A percentile compares a stretch with the other conserved stretches of the same genome.
Evolutionary conservation across 2,888 invertebrate species (phyloP).

Genomic region (Bombyx huttoni): DNA sequence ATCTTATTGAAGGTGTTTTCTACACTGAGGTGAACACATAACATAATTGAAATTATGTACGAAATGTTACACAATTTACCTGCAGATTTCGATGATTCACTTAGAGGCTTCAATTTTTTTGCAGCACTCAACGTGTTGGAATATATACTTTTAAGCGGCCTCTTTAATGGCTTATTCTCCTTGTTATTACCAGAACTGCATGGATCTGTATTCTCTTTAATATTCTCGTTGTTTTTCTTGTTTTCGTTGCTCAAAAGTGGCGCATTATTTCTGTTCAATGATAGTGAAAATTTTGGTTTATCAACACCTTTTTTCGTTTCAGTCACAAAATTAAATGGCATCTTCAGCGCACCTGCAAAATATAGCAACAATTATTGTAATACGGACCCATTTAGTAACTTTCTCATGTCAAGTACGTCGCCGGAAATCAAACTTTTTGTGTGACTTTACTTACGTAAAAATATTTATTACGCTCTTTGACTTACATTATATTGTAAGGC

Average conservation of each 20-base stretch:
- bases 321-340: slow-evolving; percentile 63
- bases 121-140: slow-evolving; percentile 52
- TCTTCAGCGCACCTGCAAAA: slow-evolving; percentile 67
- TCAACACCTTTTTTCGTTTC: slow-evolving; percentile 59
- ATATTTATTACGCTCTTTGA: slow-evolving; percentile 47
- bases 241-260: slow-evolving; percentile 44
- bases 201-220: slow-evolving; percentile 29
- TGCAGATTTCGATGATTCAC: slow-evolving; percentile 33
- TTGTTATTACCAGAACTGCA: slow-evolving; percentile 28
- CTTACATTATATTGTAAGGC: slow-evolving; percentile 63
- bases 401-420: slow-evolving; percentile 53
- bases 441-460: slow-evolving; percentile 43
- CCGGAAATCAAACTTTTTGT: slow-evolving; percentile 14
- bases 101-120: slow-evolving; percentile 52
- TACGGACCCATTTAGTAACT: slow-evolving; percentile 31
- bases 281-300: slow-evolving; percentile 54
- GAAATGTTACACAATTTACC: slow-evolving; percentile 19
- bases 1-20: not conserved
- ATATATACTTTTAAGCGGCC: slow-evolving; percentile 44
- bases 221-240: slow-evolving; percentile 27
- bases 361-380: slow-evolving; percentile 14
- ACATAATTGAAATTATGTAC: not conserved
- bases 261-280: slow-evolving; percentile 59
- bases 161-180: slow-evolving; percentile 55
- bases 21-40: slow-evolving; percentile 8